Evolutionary conservation across 2,797 vertebrate species (phyloP).

Genomic region (Crotalus adamanteus): DNA sequence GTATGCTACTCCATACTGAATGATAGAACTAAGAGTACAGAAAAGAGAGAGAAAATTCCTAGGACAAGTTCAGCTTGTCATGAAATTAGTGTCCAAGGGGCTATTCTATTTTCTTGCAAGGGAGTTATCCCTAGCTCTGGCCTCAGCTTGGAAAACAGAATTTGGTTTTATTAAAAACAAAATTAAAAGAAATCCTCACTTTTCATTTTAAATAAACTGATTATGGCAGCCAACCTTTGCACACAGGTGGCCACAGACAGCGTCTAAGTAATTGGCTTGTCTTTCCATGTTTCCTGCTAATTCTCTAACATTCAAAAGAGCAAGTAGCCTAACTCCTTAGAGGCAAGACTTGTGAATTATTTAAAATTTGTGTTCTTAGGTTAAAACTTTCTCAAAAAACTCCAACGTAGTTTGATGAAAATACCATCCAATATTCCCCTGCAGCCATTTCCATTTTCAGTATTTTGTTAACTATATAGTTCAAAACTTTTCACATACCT

Average conservation of each 20-base stretch:
- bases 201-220: neutral
- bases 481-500: slow-evolving; percentile 44
- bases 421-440: slow-evolving; percentile 18
- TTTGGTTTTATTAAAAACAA: neutral
- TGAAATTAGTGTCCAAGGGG: neutral
- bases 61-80: neutral
- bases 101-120: neutral
- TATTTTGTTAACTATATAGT: slow-evolving; percentile 4
- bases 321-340: neutral
- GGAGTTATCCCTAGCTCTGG: neutral
- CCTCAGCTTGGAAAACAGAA: neutral
- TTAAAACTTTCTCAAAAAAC: slow-evolving; percentile 5
- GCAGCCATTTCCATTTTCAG: slow-evolving; percentile 13
- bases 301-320: neutral
- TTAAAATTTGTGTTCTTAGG: slow-evolving; percentile 15
- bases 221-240: neutral
- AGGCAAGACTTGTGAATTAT: neutral
- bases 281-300: neutral
- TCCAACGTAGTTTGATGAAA: neutral
- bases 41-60: neutral
- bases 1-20: neutral
- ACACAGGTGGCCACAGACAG: neutral
- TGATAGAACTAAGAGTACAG: neutral
- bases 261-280: neutral
- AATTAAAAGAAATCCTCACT: neutral